phyloP scores from a whole-genome alignment of 1,140 invertebrate species.

The Drosophila truncata region DNA sequence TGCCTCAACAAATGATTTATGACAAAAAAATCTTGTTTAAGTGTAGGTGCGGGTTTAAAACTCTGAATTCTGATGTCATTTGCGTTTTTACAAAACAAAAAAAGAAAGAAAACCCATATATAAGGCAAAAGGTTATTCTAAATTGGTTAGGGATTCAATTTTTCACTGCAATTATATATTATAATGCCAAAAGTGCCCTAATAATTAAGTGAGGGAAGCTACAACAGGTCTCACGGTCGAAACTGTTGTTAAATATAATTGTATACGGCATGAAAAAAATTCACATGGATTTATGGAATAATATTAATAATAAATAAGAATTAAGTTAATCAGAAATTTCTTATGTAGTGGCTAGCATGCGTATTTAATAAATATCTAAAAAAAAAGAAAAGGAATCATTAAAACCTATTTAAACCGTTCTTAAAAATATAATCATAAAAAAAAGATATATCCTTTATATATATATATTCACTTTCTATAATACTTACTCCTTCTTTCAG shows the following conservation, averaged over 20 bases:
- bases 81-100: not conserved
- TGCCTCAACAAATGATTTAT: slow-evolving; percentile 6
- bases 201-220: not conserved
- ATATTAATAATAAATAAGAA: too few relatives aligned
- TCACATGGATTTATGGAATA: too few relatives aligned
- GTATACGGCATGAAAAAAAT: too few relatives aligned
- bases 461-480: too few relatives aligned
- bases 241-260: not conserved
- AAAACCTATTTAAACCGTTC: not conserved
- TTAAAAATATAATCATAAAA: too few relatives aligned
- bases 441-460: too few relatives aligned
- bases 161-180: too few relatives aligned
- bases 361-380: too few relatives aligned
- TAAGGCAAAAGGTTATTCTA: not conserved
- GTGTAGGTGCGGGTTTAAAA: slow-evolving; percentile 11
- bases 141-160: too few relatives aligned
- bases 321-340: not conserved
- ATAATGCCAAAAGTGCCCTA: too few relatives aligned
- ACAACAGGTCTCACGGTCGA: not conserved
- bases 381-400: not conserved
- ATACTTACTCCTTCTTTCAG: not conserved
- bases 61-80: slow-evolving; percentile 15
- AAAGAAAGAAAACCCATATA: not conserved
- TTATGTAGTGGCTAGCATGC: too few relatives aligned
- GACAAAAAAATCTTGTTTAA: slow-evolving; percentile 6